phyloP scores from a whole-genome alignment of 2,888 invertebrate genomes.

The Callinectes sapidus region DNA sequence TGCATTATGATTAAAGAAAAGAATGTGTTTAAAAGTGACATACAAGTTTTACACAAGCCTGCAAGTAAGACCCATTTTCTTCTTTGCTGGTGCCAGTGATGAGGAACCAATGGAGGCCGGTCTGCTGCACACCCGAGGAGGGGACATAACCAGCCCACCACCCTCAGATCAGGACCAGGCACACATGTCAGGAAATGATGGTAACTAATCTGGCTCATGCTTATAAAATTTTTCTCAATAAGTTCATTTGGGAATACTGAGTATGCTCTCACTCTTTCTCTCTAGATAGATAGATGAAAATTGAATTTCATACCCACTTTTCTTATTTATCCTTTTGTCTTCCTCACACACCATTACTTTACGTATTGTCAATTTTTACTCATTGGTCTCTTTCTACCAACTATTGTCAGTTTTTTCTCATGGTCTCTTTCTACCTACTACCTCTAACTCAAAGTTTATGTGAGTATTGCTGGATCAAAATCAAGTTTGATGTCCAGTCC shows the following conservation, averaged over 20 bases:
- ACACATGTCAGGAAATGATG: constrained; percentile 64
- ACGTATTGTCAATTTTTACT: too few relatives aligned
- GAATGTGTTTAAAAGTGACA: too few relatives aligned
- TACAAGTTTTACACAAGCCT: background rate
- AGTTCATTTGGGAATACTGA: background rate
- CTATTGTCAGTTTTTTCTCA: too few relatives aligned
- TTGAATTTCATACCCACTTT: background rate
- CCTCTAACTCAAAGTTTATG: too few relatives aligned
- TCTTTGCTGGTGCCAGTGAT: constrained; percentile 30
- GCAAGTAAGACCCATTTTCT: background rate
- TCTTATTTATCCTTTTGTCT: background rate
- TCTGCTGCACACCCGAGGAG: constrained; percentile 39
- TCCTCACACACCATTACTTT: background rate
- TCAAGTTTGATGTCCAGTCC: background rate
- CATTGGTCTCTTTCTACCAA: too few relatives aligned
- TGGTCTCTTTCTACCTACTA: too few relatives aligned
- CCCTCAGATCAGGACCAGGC: constrained; percentile 59
- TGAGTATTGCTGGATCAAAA: too few relatives aligned
- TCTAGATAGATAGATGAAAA: too few relatives aligned
- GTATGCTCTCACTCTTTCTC: background rate
- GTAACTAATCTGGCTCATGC: background rate
- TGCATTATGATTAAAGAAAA: too few relatives aligned
- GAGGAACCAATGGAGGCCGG: constrained; percentile 50
- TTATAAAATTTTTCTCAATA: background rate
- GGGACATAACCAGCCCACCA: constrained; percentile 50